A percentile compares a stretch with the other conserved stretches of the same genome.
Conservation (phyloP, 2,888 invertebrate genomes). For the Drosophila vallismaia region DNA sequence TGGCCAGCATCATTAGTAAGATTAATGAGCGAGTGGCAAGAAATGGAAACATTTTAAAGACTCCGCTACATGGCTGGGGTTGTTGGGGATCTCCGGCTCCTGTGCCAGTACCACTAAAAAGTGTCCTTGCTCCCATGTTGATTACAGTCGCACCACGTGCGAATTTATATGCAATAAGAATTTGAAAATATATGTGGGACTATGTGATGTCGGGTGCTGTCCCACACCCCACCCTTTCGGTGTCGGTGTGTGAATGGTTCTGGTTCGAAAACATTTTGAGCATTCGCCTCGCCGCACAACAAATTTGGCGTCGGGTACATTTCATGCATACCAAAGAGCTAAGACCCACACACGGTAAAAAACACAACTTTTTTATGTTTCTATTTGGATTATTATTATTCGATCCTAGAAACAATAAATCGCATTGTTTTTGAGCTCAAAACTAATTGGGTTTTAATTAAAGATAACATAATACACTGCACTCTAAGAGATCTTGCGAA, state of each 20-base stretch:
- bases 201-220: conserved; percentile 18
- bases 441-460: too few relatives aligned
- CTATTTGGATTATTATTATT: neutral
- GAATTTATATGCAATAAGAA: conserved; percentile 81
- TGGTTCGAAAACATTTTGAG: conserved; percentile 63
- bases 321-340: conserved; percentile 80
- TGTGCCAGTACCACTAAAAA: conserved; percentile 41
- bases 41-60: conserved; percentile 62
- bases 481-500: too few relatives aligned
- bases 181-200: conserved; percentile 74
- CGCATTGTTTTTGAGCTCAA: too few relatives aligned
- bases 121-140: conserved; percentile 70
- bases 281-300: conserved; percentile 77
- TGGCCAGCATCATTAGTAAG: conserved; percentile 77
- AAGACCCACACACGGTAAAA: conserved; percentile 32
- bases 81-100: conserved; percentile 16
- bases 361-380: neutral
- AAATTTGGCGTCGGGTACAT: conserved; percentile 79
- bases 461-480: too few relatives aligned
- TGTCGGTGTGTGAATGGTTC: conserved; percentile 26
- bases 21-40: conserved; percentile 70
- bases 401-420: too few relatives aligned
- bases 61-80: conserved; percentile 44
- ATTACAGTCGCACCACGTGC: conserved; percentile 80
- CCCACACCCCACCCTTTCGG: neutral